Percentiles rank a stretch among this genome's conserved stretches.
These are phyloP conservation scores for Hypothenemus hampei DNA, from an alignment of 1,140 invertebrate species.

Conservation along the genomic window DNA sequence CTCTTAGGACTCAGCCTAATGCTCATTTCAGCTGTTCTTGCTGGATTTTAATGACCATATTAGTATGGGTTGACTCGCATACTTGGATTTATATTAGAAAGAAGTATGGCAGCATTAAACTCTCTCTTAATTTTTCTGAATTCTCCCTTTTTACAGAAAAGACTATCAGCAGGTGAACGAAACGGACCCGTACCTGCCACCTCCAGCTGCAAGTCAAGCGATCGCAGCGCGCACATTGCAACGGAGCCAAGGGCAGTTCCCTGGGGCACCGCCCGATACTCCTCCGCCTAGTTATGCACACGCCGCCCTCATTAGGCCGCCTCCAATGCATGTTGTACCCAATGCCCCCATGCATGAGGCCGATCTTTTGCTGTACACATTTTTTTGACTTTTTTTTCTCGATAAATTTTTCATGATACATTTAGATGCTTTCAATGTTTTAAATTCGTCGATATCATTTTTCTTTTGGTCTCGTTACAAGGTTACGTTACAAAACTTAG, in stretches of 20 bases:
- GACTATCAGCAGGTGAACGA: constrained; percentile 70
- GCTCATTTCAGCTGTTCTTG: constrained; percentile 74
- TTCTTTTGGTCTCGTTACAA: too few relatives aligned
- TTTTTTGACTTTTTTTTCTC: constrained; percentile 31
- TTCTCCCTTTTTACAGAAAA: constrained; percentile 51
- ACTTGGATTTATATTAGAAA: constrained; percentile 95
- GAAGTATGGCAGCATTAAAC: too few relatives aligned
- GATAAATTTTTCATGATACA: constrained; percentile 1
- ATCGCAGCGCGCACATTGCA: constrained; percentile 58
- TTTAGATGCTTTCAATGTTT: too few relatives aligned
- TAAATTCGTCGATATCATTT: too few relatives aligned
- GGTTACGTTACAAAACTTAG: too few relatives aligned
- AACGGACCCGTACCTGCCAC: constrained; percentile 63
- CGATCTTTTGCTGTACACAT: constrained; percentile 32
- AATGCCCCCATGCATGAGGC: constrained; percentile 33
- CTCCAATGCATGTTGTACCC: constrained; percentile 39
- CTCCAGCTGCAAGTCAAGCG: constrained; percentile 54
- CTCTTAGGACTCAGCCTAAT: constrained; percentile 78
- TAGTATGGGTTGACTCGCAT: constrained; percentile 91
- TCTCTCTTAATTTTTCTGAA: not conserved
- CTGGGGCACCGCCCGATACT: constrained; percentile 43
- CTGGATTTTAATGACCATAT: constrained; percentile 84
- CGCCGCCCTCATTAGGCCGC: constrained; percentile 39
- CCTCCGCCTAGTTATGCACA: constrained; percentile 46
- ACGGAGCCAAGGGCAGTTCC: constrained; percentile 46